These are phyloP conservation scores for Clarias gariepinus DNA, from an alignment of 2,113 vertebrate genomes.

Conservation along the genomic window DNA sequence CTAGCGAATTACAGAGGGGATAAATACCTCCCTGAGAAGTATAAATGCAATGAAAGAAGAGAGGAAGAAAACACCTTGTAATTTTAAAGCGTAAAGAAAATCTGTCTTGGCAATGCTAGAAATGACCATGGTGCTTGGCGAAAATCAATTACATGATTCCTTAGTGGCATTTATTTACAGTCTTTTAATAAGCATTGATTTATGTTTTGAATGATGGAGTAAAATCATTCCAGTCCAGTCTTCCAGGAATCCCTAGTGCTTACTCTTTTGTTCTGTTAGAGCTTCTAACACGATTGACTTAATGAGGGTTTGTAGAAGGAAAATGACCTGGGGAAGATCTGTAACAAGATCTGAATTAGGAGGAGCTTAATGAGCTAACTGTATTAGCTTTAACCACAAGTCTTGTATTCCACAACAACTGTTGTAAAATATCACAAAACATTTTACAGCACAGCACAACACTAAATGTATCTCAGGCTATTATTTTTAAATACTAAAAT, in stretches of 20 bases:
- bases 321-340: slow-evolving; percentile 7
- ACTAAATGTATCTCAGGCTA: background rate
- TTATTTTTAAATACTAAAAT: background rate
- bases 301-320: slow-evolving; percentile 1
- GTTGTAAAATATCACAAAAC: background rate
- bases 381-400: background rate
- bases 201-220: slow-evolving; percentile 24
- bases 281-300: slow-evolving; percentile 5
- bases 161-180: slow-evolving; percentile 30
- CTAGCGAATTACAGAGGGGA: slow-evolving; percentile 30
- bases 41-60: background rate
- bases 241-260: slow-evolving; percentile 5
- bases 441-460: background rate
- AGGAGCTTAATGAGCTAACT: slow-evolving; percentile 7
- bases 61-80: background rate
- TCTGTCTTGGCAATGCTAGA: background rate
- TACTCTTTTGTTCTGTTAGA: slow-evolving; percentile 15
- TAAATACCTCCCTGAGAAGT: slow-evolving; percentile 30
- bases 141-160: slow-evolving; percentile 12
- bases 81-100: slow-evolving; percentile 10
- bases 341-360: slow-evolving; percentile 14
- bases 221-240: slow-evolving; percentile 20
- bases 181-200: slow-evolving; percentile 34
- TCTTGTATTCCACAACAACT: background rate
- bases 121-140: slow-evolving; percentile 7